phyloP scores from a whole-genome alignment of 2,797 vertebrate species.

The Hippoglossus hippoglossus region DNA sequence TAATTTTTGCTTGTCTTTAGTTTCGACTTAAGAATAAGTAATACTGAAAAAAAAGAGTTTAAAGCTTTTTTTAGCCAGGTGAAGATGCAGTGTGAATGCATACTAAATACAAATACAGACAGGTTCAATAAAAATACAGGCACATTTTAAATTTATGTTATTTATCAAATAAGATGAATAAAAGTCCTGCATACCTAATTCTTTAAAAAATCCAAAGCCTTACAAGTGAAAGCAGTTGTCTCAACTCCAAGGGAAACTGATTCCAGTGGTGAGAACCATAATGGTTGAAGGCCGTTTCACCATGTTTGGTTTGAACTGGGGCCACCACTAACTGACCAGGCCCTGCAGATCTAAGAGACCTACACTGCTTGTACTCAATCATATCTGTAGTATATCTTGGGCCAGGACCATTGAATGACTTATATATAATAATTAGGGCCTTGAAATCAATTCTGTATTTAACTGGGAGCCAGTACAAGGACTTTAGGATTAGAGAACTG shows the following conservation, averaged over 20 bases:
- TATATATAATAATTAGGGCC: background rate
- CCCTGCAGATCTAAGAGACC: background rate
- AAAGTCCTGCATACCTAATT: too few relatives aligned
- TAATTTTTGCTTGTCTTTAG: too few relatives aligned
- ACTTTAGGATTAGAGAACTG: background rate
- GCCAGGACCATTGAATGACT: background rate
- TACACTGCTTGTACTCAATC: background rate
- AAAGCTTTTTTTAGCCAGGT: background rate
- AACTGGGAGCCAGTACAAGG: background rate
- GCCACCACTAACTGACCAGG: background rate
- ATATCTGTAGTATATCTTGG: background rate
- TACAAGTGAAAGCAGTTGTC: background rate
- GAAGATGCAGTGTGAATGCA: constrained; percentile 18
- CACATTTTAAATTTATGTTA: too few relatives aligned
- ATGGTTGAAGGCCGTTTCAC: background rate
- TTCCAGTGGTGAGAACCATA: background rate
- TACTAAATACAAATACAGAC: background rate
- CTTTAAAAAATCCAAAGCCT: too few relatives aligned
- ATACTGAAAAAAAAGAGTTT: too few relatives aligned
- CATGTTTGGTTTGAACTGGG: background rate
- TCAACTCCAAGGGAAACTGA: background rate
- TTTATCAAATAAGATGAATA: too few relatives aligned
- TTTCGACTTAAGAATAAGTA: too few relatives aligned
- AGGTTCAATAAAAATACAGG: too few relatives aligned
- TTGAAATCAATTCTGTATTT: background rate